These are phyloP conservation scores for Nebria salina DNA, from an alignment of 2,888 invertebrate species.

Conservation along the genomic window DNA sequence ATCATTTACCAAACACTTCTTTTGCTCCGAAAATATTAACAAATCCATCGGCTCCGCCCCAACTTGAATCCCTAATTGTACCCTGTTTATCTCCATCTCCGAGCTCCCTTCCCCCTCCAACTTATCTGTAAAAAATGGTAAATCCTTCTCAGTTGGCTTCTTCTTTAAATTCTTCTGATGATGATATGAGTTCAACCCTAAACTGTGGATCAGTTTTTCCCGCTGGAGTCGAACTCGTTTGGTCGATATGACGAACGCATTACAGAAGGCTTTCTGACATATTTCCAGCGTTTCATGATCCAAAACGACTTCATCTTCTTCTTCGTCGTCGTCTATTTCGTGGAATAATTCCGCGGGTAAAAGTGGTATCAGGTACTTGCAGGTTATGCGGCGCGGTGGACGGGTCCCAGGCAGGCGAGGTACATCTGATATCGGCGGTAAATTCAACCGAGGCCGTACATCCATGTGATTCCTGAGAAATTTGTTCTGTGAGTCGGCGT, in stretches of 20 bases:
- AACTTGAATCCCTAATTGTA: slow-evolving; percentile 47
- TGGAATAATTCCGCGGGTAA: slow-evolving; percentile 46
- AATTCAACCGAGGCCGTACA: slow-evolving; percentile 60
- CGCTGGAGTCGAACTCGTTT: slow-evolving; percentile 65
- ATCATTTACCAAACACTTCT: slow-evolving; percentile 57
- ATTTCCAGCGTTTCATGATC: slow-evolving; percentile 59
- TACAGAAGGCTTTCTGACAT: slow-evolving; percentile 67
- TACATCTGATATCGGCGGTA: slow-evolving; percentile 41
- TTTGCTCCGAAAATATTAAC: slow-evolving; percentile 42
- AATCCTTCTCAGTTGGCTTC: slow-evolving; percentile 41
- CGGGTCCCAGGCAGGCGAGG: slow-evolving; percentile 54
- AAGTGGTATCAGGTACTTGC: slow-evolving; percentile 65
- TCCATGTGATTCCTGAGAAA: slow-evolving; percentile 65
- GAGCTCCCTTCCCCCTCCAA: slow-evolving; percentile 39
- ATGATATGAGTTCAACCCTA: slow-evolving; percentile 62
- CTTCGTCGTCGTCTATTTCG: slow-evolving; percentile 47
- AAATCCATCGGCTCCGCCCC: slow-evolving; percentile 47
- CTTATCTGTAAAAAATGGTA: slow-evolving; percentile 35
- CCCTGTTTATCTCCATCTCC: slow-evolving; percentile 45
- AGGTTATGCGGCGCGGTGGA: slow-evolving; percentile 64
- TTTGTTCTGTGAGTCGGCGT: slow-evolving; percentile 64
- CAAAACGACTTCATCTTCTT: slow-evolving; percentile 45
- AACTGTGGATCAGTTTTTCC: slow-evolving; percentile 64
- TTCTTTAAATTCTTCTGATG: slow-evolving; percentile 56
- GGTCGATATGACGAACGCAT: slow-evolving; percentile 66